Evolutionary conservation across 2,113 vertebrate genomes (phyloP), one percentile per base, ranked within the genome.

Genomic region (Bambusicola thoracicus): DNA sequence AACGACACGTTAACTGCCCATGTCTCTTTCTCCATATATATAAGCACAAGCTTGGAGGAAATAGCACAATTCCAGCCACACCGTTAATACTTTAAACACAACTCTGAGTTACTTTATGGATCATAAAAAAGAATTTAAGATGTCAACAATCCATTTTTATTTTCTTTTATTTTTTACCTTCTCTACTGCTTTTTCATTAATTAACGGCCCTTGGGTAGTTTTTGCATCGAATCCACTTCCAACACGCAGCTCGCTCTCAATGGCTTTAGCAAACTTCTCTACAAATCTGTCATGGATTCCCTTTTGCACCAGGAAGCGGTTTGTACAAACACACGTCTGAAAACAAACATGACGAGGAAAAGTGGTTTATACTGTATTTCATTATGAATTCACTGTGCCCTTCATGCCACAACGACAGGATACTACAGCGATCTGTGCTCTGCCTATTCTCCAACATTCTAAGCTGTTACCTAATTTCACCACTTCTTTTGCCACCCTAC

Each of bases 271-370:
- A 93, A 99, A 96, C 65, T 98, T 98, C 61, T 98, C 98, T 79
- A 99, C 84, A 87, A 99, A 99, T 76, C 66, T 69, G 22, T 99
- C 98, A 8, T 99, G 98, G 94, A 99, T 97, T 11, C 98, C 98
- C 44, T 96, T 98, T 91, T 99, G 99, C 41, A 99, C 99, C 86
- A 99, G 95, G 93, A 99, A 99, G 13, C 98, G 98, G 96, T 99
- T 99, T 55, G 99, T 97, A 62, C 99, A 99, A 65, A 99, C 98
- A 30, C 99, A 99, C 1, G 99, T 99, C 99, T 99, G 76, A 67
- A 92, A 49, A 70, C 32, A 78, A 81, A 84, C 6, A 49, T 8
- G 32, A 11, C 46, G 73, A 58, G 22, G 32, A 51, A 69, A 58
- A 79, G 56, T 11, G 41, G 41, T 27, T 89, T 79, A 7, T 16